Percentiles rank a stretch among this genome's conserved stretches.
These are phyloP conservation scores for Psittacara wagleri DNA, from an alignment of 2,113 vertebrate genomes.

Conservation along the genomic window DNA sequence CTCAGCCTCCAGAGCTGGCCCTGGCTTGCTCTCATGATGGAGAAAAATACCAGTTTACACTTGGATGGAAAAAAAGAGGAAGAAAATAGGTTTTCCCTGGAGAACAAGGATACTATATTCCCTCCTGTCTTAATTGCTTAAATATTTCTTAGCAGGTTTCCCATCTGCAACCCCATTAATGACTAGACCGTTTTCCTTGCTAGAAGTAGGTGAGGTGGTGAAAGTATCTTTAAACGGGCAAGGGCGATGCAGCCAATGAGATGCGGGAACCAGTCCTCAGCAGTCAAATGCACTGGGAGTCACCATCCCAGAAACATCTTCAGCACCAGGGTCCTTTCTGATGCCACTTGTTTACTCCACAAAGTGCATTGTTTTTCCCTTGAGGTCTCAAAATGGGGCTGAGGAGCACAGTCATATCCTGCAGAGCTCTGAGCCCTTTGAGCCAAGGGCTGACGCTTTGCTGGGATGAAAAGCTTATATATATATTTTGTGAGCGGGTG, in stretches of 20 bases:
- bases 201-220: neutral
- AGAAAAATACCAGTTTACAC: neutral
- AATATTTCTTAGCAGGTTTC: neutral
- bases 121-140: neutral
- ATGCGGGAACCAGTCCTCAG: neutral
- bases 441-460: neutral
- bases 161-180: neutral
- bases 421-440: neutral
- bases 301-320: neutral
- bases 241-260: neutral
- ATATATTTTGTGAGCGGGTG: neutral
- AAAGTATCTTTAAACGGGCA: neutral
- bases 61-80: neutral
- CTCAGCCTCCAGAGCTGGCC: neutral
- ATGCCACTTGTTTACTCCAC: neutral
- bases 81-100: slow-evolving; percentile 7
- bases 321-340: neutral
- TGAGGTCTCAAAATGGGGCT: neutral
- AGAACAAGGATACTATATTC: neutral
- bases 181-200: neutral
- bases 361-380: neutral
- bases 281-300: rapidly evolving
- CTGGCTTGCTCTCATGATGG: neutral
- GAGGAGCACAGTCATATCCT: rapidly evolving
- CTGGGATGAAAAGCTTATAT: neutral